phyloP scores from a whole-genome alignment of 2,797 vertebrate genomes.

The Gadopsis bispinosus region DNA sequence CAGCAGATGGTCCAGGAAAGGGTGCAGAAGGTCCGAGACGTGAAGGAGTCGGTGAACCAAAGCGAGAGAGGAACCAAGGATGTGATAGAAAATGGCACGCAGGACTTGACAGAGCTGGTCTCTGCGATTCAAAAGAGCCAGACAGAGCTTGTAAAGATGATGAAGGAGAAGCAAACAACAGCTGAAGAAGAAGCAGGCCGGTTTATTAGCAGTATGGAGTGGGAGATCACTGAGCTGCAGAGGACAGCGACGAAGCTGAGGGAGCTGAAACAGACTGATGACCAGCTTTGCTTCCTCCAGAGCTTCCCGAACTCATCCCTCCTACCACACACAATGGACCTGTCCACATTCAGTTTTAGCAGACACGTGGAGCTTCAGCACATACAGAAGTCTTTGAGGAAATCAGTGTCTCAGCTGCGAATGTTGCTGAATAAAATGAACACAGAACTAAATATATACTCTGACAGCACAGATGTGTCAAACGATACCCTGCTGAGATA shows the following conservation, averaged over 20 bases:
- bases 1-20: conserved; percentile 60
- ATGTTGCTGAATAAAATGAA: conserved; percentile 33
- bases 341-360: conserved; percentile 17
- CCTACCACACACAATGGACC: conserved; percentile 28
- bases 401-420: conserved; percentile 29
- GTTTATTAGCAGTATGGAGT: conserved; percentile 35
- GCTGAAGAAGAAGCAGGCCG: conserved; percentile 36
- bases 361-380: conserved; percentile 14
- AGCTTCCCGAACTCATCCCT: not conserved
- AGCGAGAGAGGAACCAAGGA: conserved; percentile 30
- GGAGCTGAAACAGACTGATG: conserved; percentile 47
- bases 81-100: not conserved
- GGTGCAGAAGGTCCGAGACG: conserved; percentile 28
- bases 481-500: not conserved
- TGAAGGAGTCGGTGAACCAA: conserved; percentile 9
- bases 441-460: conserved; percentile 11
- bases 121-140: conserved; percentile 51
- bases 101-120: conserved; percentile 42
- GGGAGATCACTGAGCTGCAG: conserved; percentile 55
- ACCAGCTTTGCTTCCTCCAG: conserved; percentile 55
- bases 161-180: conserved; percentile 57
- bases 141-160: conserved; percentile 15
- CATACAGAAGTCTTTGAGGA: conserved; percentile 14
- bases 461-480: not conserved
- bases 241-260: not conserved